Base-by-base conservation (phyloP, 2,113 vertebrate genomes). In the Python bivittatus region DNA sequence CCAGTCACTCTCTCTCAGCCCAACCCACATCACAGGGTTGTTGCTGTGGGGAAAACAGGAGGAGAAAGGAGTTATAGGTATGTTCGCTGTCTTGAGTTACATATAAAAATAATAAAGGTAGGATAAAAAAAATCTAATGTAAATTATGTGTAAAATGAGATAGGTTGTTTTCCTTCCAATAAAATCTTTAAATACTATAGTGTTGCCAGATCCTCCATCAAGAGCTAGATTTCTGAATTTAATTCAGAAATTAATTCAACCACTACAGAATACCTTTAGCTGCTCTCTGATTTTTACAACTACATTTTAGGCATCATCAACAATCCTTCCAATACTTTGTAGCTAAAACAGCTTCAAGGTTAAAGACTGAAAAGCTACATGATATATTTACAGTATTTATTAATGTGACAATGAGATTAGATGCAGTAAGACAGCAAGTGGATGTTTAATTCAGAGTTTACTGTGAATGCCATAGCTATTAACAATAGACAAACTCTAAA, bases 231-330 rank as follows among this genome's bases (percentile, higher is more conserved):
- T 17, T 0, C 38, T 86, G 87, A 25, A 29, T 88, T 84, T n/a
- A n/a, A n/a, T n/a, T n/a, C n/a, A n/a, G n/a, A n/a, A n/a, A n/a
- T n/a, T 15, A 85, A 94, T 17, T 33, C 93, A 95, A 33, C 95
- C 94, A 0, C 96, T 96, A 97, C 92, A 95, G 96, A 96, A 95
- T 95, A 94, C 84, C 94, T 96, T 96, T 60, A 95, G 90, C 95
- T 96, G 91, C 1, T 52, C 3, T 7, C 86, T 91, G 94, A 84
- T 92, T 8, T 93, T 52, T 84, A 86, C 20, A 91, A 53, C 48
- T 56, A 84, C 2, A 11, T 61, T 88, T 91, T 68, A 42, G 23
- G 53, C 84, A 94, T 79, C 84, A 0, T 29, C 60, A 54, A 12
- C 0, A 0, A 5, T 53, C 3, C 53, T 1, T 0, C 12, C 7